phyloP scores from a whole-genome alignment of 2,888 invertebrate species.

The Escarpia spicata region DNA sequence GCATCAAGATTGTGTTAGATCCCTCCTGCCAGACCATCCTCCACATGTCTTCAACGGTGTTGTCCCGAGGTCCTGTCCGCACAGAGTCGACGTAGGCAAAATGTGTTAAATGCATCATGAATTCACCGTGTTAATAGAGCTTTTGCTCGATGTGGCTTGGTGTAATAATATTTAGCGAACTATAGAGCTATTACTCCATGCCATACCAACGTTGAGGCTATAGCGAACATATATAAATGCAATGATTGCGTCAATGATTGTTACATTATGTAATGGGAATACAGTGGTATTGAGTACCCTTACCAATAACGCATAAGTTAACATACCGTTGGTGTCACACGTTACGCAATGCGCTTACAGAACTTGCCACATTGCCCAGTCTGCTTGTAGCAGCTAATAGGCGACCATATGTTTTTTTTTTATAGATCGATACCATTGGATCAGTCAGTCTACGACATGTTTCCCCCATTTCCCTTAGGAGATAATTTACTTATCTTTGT shows the following conservation, averaged over 20 bases:
- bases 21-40: not conserved
- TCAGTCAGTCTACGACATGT: too few species aligned
- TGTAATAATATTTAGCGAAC: not conserved
- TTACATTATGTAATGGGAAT: not conserved
- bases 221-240: not conserved
- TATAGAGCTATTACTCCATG: not conserved
- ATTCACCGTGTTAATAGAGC: not conserved
- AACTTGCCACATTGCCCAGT: too few species aligned
- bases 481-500: too few species aligned
- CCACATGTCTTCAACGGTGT: not conserved
- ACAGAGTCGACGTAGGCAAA: not conserved
- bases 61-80: not conserved
- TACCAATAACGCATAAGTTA: too few species aligned
- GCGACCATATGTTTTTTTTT: too few species aligned
- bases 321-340: too few species aligned
- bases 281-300: not conserved
- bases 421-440: too few species aligned
- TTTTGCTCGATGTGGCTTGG: not conserved
- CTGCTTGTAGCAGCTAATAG: too few species aligned
- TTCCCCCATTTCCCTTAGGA: too few species aligned
- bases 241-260: not conserved
- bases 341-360: too few species aligned
- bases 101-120: not conserved
- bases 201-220: not conserved
- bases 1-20: not conserved